Conservation (phyloP, 2,113 vertebrate genomes). For the Brienomyrus brachyistius region DNA sequence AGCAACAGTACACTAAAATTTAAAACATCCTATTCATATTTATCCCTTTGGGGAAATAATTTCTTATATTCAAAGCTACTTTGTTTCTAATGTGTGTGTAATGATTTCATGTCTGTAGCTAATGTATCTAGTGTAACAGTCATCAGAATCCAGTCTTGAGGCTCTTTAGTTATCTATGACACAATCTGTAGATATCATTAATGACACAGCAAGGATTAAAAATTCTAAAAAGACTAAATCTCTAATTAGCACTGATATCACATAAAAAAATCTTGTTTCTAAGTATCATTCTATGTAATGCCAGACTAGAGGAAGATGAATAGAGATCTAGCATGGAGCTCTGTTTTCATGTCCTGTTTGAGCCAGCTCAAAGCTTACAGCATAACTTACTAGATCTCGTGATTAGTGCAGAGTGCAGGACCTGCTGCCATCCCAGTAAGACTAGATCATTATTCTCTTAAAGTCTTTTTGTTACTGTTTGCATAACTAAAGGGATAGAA, state of each 20-base stretch:
- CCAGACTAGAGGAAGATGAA: not conserved
- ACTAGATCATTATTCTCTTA: slow-evolving; percentile 5
- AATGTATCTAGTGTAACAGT: not conserved
- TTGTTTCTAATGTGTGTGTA: not conserved
- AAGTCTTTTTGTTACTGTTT: not conserved
- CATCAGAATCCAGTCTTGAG: not conserved
- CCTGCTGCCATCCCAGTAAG: not conserved
- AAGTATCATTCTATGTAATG: not conserved
- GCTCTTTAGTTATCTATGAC: not conserved
- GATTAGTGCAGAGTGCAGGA: not conserved
- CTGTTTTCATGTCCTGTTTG: not conserved
- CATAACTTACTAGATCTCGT: not conserved
- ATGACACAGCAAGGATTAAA: not conserved
- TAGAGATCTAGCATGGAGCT: not conserved
- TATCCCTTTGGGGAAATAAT: not conserved
- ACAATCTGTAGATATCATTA: not conserved
- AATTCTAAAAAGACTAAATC: not conserved
- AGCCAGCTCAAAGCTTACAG: slow-evolving; percentile 1
- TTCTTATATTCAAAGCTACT: not conserved
- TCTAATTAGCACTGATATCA: not conserved
- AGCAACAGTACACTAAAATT: not conserved
- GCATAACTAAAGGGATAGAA: not conserved
- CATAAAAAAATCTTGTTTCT: not conserved
- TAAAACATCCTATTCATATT: not conserved
- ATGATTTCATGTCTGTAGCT: not conserved